Evolutionary conservation across 2,888 invertebrate genomes (phyloP).

Genomic region (Leistus spinibarbis): DNA sequence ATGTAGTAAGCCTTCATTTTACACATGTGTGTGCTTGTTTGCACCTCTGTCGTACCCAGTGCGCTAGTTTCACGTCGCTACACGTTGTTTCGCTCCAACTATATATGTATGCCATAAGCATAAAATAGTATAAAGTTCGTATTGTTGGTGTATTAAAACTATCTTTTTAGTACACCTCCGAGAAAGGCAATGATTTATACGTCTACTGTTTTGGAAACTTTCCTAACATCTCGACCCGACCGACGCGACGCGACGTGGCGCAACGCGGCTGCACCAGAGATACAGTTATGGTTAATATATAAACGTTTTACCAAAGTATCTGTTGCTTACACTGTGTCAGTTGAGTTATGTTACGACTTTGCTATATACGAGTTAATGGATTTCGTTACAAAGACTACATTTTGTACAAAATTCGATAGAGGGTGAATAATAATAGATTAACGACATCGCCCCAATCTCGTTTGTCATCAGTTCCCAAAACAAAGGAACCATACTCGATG

Average conservation of each 20-base stretch:
- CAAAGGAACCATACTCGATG: no score
- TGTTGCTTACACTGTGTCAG: background rate
- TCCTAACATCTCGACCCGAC: no score
- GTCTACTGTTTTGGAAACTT: background rate
- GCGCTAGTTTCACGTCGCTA: background rate
- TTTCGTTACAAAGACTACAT: background rate
- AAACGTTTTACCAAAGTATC: background rate
- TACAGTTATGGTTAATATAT: background rate
- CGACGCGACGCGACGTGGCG: no score
- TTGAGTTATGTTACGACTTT: background rate
- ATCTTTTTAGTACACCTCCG: background rate
- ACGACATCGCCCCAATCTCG: no score
- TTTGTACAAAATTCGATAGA: background rate
- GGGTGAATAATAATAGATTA: background rate
- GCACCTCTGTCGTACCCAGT: background rate
- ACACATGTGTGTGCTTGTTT: background rate
- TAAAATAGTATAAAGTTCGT: conserved; percentile 4
- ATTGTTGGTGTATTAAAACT: background rate
- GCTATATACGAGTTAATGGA: background rate
- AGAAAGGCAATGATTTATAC: background rate
- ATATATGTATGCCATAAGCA: background rate
- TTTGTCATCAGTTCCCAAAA: no score
- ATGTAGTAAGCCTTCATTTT: conserved; percentile 9
- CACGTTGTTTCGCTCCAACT: background rate
- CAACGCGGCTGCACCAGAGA: background rate